phyloP scores from a whole-genome alignment of 2,797 vertebrate genomes.

The Ficedula albicollis region DNA sequence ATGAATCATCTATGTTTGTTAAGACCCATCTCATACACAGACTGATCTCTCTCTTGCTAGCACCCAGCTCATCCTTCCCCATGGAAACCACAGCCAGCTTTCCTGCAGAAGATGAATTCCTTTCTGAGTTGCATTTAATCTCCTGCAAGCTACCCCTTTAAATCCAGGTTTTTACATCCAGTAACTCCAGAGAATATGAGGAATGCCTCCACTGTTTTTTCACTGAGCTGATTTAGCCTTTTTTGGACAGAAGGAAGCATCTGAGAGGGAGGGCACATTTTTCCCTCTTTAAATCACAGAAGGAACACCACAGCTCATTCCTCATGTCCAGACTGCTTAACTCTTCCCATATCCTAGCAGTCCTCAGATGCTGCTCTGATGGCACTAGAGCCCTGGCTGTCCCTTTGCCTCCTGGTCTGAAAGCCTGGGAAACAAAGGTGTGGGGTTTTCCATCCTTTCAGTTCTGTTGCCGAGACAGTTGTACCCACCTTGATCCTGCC shows the following conservation, averaged over 20 bases:
- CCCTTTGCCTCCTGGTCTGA: not conserved
- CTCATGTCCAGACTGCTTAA: slow-evolving; percentile 1
- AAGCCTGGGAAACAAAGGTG: not conserved
- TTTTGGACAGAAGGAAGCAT: slow-evolving; percentile 60
- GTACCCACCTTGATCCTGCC: not conserved
- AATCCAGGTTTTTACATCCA: not conserved
- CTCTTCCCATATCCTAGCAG: not conserved
- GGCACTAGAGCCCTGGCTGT: not conserved
- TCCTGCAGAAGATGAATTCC: not conserved
- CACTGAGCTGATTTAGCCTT: slow-evolving; percentile 50
- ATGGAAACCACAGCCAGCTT: not conserved
- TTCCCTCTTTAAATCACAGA: slow-evolving; percentile 60
- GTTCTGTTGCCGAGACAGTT: not conserved
- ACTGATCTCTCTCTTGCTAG: not conserved
- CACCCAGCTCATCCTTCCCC: not conserved
- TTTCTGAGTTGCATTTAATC: not conserved
- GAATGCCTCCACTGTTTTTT: slow-evolving; percentile 31
- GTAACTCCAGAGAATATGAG: slow-evolving; percentile 34
- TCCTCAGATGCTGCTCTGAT: accelerated
- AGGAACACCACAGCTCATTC: slow-evolving; percentile 46
- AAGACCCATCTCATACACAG: not conserved
- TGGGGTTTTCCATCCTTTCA: not conserved
- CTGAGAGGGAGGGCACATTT: slow-evolving; percentile 55
- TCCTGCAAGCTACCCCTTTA: slow-evolving; percentile 18
- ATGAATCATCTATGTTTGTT: not conserved